Evolutionary conservation across 2,888 invertebrate species (phyloP).

Genomic region (Melanostoma mellinum): DNA sequence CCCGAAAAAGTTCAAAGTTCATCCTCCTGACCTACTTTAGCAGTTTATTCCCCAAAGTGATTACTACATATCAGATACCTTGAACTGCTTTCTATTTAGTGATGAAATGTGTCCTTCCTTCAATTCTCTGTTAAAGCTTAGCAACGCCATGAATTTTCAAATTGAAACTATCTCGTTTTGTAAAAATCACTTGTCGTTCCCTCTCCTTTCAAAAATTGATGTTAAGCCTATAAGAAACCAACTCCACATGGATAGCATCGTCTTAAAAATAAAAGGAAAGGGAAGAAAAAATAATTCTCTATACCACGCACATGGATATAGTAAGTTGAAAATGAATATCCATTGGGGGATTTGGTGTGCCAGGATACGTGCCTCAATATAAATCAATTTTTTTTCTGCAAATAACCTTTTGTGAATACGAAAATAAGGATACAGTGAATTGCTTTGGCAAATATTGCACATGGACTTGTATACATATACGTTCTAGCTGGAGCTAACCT

Average conservation of each 20-base stretch:
- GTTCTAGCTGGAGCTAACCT: slow-evolving; percentile 53
- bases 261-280: slow-evolving; percentile 5
- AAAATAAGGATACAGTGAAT: slow-evolving; percentile 62
- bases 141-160: background rate
- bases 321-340: slow-evolving; percentile 44
- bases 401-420: slow-evolving; percentile 71
- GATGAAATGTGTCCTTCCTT: background rate
- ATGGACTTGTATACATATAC: slow-evolving; percentile 30
- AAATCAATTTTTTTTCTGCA: slow-evolving; percentile 71
- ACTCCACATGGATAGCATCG: slow-evolving; percentile 53
- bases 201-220: slow-evolving; percentile 11
- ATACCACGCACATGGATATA: slow-evolving; percentile 9
- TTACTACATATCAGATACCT: too few species aligned
- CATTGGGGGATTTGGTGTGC: slow-evolving; percentile 52
- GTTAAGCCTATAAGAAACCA: background rate
- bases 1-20: too few species aligned
- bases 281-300: slow-evolving; percentile 8
- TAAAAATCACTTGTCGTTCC: slow-evolving; percentile 58
- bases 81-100: slow-evolving; percentile 1
- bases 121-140: background rate
- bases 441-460: slow-evolving; percentile 69
- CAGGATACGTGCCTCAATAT: slow-evolving; percentile 71
- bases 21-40: too few species aligned
- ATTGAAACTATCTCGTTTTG: slow-evolving; percentile 31
- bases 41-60: too few species aligned